A percentile compares a stretch with the other conserved stretches of the same genome.
Evolutionary conservation across 2,113 vertebrate species (phyloP).

Genomic region (Oreamnos americanus): DNA sequence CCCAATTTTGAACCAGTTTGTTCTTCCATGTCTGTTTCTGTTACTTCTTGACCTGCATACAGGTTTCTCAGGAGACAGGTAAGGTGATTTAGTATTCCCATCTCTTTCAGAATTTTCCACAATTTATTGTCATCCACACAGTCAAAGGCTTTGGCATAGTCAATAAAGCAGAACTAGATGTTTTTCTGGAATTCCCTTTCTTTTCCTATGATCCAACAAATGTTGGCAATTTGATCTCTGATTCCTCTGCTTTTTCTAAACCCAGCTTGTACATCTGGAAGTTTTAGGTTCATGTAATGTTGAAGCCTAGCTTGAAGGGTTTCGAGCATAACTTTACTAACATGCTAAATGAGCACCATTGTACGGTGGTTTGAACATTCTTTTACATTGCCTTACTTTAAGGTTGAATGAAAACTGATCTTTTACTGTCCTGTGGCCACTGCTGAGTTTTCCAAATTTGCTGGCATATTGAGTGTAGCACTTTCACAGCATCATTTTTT

Average conservation of each 20-base stretch:
- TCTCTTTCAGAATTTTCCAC: background rate
- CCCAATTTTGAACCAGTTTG: background rate
- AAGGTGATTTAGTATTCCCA: background rate
- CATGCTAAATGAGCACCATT: background rate
- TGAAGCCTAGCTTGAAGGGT: background rate
- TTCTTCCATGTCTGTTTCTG: background rate
- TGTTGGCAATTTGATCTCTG: background rate
- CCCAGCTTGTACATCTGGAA: background rate
- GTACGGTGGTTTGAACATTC: background rate
- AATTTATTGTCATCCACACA: background rate
- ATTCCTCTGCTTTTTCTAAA: background rate
- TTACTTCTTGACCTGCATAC: background rate
- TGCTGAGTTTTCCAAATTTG: background rate
- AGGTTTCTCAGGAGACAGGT: background rate
- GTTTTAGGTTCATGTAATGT: background rate
- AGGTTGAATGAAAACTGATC: background rate
- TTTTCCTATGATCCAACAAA: background rate
- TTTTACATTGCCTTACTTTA: background rate
- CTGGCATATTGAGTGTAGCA: background rate
- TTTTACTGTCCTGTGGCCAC: background rate
- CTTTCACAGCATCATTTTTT: background rate
- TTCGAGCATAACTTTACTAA: background rate
- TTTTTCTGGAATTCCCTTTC: background rate
- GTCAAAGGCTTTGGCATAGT: background rate
- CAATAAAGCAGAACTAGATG: background rate